Evolutionary conservation across 1,140 invertebrate genomes (phyloP).

Genomic region (Calosoma granatense): DNA sequence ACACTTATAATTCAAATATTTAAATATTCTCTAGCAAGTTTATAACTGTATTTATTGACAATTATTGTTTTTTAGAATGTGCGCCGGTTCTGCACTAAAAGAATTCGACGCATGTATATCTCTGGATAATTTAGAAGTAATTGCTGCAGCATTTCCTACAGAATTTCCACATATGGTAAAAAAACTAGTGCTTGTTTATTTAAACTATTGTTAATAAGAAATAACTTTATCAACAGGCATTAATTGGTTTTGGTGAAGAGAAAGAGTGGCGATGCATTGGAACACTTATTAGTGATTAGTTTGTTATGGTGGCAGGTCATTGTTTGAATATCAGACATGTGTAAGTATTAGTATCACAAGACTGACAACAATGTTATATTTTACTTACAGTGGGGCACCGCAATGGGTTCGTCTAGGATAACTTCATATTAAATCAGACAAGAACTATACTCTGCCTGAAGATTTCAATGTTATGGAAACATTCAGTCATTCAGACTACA

Average conservation of each 20-base stretch:
- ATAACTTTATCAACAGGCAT: constrained; percentile 9
- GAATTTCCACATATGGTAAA: constrained; percentile 39
- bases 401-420: constrained; percentile 21
- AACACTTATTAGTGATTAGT: constrained; percentile 14
- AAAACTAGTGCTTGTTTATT: too few relatives aligned
- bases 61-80: too few relatives aligned
- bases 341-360: too few relatives aligned
- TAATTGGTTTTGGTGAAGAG: constrained; percentile 13
- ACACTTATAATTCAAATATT: too few relatives aligned
- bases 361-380: too few relatives aligned
- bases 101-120: constrained; percentile 13
- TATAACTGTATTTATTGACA: too few relatives aligned
- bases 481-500: constrained; percentile 39
- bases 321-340: constrained; percentile 8
- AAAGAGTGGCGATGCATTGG: constrained; percentile 15
- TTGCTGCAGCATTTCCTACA: constrained; percentile 32
- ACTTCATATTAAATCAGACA: constrained; percentile 30
- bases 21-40: too few relatives aligned
- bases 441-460: constrained; percentile 30
- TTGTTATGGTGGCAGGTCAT: constrained; percentile 19
- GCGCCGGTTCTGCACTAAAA: not conserved
- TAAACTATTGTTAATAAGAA: too few relatives aligned
- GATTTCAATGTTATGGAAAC: constrained; percentile 33
- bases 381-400: constrained; percentile 20
- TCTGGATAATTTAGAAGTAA: constrained; percentile 21